Evolutionary conservation across 2,888 invertebrate species (phyloP).

Genomic region (Eristalis intricaria): DNA sequence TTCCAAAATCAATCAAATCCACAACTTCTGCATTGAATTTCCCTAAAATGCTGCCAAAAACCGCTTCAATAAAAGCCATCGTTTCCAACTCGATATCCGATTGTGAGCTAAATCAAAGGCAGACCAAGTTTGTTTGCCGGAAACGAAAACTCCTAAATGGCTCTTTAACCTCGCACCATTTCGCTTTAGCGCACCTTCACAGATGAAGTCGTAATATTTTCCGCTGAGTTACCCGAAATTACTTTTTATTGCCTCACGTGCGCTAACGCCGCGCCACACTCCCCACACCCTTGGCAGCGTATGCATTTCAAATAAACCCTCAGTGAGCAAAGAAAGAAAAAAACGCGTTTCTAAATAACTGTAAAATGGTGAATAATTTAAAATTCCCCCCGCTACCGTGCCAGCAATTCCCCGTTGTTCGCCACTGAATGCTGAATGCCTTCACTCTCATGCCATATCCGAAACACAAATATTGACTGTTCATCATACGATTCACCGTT

Average conservation of each 20-base stretch:
- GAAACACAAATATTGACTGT: constrained; percentile 33
- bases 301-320: neutral
- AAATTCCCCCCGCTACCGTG: neutral
- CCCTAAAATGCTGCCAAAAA: neutral
- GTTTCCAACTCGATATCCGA: neutral
- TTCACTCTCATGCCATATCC: neutral
- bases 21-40: neutral
- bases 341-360: neutral
- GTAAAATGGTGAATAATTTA: neutral
- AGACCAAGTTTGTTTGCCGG: neutral
- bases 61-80: neutral
- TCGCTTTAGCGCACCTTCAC: neutral
- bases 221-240: neutral
- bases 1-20: neutral
- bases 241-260: neutral
- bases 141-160: neutral
- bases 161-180: neutral
- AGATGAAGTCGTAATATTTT: neutral
- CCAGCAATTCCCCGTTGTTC: neutral
- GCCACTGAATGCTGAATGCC: neutral
- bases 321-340: neutral
- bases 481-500: constrained; percentile 3
- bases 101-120: neutral
- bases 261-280: neutral
- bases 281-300: neutral